These are phyloP conservation scores for Aelia acuminata DNA, from an alignment of 2,888 invertebrate genomes.

Conservation along the genomic window DNA sequence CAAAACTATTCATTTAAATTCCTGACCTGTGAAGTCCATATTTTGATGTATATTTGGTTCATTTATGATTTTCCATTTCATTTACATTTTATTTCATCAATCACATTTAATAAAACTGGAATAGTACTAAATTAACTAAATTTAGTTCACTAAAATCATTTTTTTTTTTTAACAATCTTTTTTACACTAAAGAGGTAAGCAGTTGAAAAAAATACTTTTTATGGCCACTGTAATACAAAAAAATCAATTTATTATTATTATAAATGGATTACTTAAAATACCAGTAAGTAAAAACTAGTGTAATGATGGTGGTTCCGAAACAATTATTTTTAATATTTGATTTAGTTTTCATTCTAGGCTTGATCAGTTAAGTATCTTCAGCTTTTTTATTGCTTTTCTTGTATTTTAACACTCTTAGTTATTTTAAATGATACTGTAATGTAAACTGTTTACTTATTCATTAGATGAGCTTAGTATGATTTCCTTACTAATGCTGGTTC, in stretches of 20 bases:
- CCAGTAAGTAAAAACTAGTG: neutral
- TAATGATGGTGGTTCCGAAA: neutral
- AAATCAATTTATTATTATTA: no score
- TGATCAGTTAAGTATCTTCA: conserved; percentile 2
- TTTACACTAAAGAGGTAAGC: neutral
- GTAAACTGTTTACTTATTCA: neutral
- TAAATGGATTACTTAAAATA: no score
- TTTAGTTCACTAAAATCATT: no score
- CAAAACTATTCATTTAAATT: no score
- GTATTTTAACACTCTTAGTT: neutral
- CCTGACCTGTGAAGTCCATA: no score
- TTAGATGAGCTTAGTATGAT: neutral
- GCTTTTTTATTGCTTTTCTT: neutral
- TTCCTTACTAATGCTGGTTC: conserved; percentile 10
- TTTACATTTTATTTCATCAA: no score
- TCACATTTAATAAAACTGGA: no score
- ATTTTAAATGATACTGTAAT: neutral
- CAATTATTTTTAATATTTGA: neutral
- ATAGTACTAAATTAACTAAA: no score
- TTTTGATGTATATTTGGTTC: no score
- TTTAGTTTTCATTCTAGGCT: neutral
- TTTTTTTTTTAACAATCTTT: no score
- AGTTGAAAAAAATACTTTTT: neutral
- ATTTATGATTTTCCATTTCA: no score
- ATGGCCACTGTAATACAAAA: neutral